Evolutionary conservation across 2,797 vertebrate species (phyloP), one percentile per base, ranked within the genome.

Genomic region (Leuciscus waleckii): DNA sequence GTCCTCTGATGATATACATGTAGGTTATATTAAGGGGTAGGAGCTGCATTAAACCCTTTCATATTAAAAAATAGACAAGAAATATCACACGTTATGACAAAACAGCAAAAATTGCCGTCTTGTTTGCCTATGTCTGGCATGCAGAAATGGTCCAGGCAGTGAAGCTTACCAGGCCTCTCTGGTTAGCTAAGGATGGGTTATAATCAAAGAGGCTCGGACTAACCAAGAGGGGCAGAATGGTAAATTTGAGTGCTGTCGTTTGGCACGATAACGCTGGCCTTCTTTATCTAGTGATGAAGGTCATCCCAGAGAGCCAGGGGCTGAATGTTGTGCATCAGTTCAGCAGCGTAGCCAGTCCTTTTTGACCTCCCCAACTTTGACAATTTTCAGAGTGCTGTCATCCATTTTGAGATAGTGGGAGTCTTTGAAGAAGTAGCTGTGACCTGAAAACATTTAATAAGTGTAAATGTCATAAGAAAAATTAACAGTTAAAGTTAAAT

Each of bases 361-460:
- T 94, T 96, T 98, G 93, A 99, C 95, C 93, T 97, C 97, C 68
- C 98, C 98, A 56, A 99, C 93, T 94, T 98, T 99, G 87, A 99
- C 95, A 2, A 97, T 98, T 95, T 99, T 99, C 95, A 99, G 94
- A 92, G 95, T 98, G 90, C 94, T 97, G 94, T 99, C 97, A 89
- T 99, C 97, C 94, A 99, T 91, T 94, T 97, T 97, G 92, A 98
- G 96, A 91, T 99, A 99, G 92, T 98, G 97, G 86, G 95, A 94
- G 77, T 95, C 97, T 94, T 98, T 99, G 95, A 99, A 99, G 95
- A 99, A 99, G 92, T 98, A 99, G 93, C 96, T 99, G 92, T 97
- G 95, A 88, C 97, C 98, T 99, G 92, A 67, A 85, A 80, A 67
- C 2, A 79, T 11, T 0, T 9, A 68, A 79, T 2, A 79, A n/a